Evolutionary conservation across 64 coral and sea anemone species (phyloP).

Genomic region (Porites lutea): DNA sequence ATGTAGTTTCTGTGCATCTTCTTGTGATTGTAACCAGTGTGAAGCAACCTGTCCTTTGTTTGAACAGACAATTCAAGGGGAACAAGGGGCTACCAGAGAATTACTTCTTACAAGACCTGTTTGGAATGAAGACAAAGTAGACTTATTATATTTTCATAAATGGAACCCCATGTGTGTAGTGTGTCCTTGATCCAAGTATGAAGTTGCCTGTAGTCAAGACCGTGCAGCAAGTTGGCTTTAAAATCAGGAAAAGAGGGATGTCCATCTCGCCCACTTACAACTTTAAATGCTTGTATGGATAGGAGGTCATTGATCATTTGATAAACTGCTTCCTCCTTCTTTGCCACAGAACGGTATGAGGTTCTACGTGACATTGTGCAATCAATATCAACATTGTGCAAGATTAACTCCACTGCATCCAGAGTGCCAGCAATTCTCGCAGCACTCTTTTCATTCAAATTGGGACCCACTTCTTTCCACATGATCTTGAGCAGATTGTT

Average conservation of each 20-base stretch:
- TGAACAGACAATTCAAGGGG: neutral
- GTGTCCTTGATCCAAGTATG: conserved; percentile 55
- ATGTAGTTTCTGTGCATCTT: conserved; percentile 10
- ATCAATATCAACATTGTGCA: conserved; percentile 35
- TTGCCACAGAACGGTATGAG: conserved; percentile 17
- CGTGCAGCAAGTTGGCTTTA: conserved; percentile 27
- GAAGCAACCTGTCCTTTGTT: neutral
- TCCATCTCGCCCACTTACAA: conserved; percentile 9
- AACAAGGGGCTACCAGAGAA: neutral
- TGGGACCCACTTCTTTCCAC: conserved; percentile 36
- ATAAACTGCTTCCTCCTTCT: conserved; percentile 24
- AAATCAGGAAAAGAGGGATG: conserved; percentile 53
- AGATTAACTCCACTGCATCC: conserved; percentile 15
- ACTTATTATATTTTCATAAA: conserved; percentile 40
- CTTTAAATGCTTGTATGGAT: conserved; percentile 26
- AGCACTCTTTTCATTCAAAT: conserved; percentile 50
- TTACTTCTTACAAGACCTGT: conserved; percentile 2
- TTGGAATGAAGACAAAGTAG: neutral
- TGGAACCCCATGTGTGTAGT: conserved; percentile 22
- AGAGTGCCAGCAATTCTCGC: conserved; percentile 8
- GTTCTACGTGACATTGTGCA: conserved; percentile 5
- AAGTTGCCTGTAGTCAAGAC: conserved; percentile 49
- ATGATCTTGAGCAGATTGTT: conserved; percentile 23
- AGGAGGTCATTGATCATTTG: conserved; percentile 47
- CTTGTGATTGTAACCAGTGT: conserved; percentile 1